A percentile compares a stretch with the other conserved stretches of the same genome.
These are phyloP conservation scores for Parnassius smintheus DNA, from an alignment of 2,888 invertebrate genomes.

Conservation along the genomic window DNA sequence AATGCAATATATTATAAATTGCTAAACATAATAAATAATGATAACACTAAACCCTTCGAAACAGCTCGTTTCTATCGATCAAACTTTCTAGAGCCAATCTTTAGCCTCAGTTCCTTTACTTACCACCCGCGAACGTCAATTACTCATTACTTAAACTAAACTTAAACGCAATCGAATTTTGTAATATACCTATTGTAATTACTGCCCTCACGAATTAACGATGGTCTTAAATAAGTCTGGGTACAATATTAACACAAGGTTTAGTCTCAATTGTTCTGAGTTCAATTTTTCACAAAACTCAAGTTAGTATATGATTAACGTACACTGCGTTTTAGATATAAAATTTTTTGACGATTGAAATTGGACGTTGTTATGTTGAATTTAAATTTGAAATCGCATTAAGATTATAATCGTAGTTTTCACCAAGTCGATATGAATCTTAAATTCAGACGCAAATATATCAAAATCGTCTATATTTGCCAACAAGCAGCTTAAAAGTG, in stretches of 20 bases:
- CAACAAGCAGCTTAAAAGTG: background rate
- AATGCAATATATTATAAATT: too few species aligned
- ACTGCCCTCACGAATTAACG: constrained; percentile 1
- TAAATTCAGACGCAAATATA: background rate
- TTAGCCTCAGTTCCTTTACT: constrained; percentile 18
- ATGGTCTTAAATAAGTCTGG: background rate
- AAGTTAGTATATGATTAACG: background rate
- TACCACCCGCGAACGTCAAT: constrained; percentile 20
- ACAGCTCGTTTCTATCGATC: constrained; percentile 15
- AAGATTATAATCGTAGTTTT: background rate
- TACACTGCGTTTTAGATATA: background rate
- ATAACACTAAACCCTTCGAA: constrained; percentile 13
- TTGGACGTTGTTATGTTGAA: background rate
- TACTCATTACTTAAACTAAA: constrained; percentile 18
- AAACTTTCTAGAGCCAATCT: constrained; percentile 23
- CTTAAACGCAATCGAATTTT: constrained; percentile 17
- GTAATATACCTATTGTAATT: background rate
- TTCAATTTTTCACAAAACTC: background rate
- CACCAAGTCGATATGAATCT: background rate
- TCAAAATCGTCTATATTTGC: background rate
- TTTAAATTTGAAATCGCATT: background rate
- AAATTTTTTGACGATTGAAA: background rate
- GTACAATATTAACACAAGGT: background rate
- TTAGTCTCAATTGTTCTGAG: background rate
- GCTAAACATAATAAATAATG: background rate